Evolutionary conservation across 2,113 vertebrate species (phyloP), one percentile per base, ranked within the genome.

Genomic region (Elgaria multicarinata): DNA sequence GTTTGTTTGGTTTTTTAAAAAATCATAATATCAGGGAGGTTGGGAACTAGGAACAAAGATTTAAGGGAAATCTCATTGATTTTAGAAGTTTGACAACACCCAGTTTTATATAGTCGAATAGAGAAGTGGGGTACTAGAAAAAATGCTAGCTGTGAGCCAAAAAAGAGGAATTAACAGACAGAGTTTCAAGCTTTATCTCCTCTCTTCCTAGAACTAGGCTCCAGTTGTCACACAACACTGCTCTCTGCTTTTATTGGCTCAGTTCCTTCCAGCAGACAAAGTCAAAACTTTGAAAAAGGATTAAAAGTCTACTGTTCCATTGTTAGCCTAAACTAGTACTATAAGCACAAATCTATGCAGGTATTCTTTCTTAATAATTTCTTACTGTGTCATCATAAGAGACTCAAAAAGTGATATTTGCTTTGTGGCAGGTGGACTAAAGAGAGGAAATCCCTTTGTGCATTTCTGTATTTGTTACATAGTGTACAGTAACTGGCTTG

Each of bases 351-450:
- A 67, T 7, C 10, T 5, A 33, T 58, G 0, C 16, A 83, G 20
- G 5, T 72, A 66, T 90, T 71, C 78, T 81, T 76, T 66, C 24
- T 46, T 64, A 6, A 46, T 10, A 6, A 28, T 86, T 87, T 92
- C 83, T 58, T 83, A 80, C 8, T 87, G 44, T 13, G 33, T 39
- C 18, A 7, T 64, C 18, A 18, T 64, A 67, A 67, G 50, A 87
- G n/a, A 72, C 20, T 39, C 6, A 89, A 80, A 85, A 84, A 83
- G 53, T 66, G 26, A 88, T 53, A 86, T 72, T 88, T 78, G 44
- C 77, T 77, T 92, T 72, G 76, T 92, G 72, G 46, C 87, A 39
- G 85, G 36, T 82, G 53, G n/a, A 89, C 42, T 31, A 80, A 82
- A 90, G 22, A 88, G 74, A 67, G 13, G 77, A 75, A 89, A 71